phyloP scores from a whole-genome alignment of 2,797 vertebrate species.

The Poeciliopsis presidionis region DNA sequence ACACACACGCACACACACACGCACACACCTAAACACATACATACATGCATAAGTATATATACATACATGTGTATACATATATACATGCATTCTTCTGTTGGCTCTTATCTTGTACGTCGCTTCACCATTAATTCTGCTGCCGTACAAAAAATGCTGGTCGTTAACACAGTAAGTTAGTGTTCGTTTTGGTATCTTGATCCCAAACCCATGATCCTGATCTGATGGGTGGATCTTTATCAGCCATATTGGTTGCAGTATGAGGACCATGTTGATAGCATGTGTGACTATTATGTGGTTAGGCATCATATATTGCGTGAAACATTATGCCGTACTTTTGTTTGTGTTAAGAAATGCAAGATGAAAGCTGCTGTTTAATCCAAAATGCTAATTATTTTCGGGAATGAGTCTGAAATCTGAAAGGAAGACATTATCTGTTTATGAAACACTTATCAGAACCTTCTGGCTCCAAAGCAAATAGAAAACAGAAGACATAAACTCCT shows the following conservation, averaged over 20 bases:
- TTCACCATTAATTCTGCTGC: background rate
- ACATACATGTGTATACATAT: too few relatives aligned
- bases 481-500: background rate
- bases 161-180: background rate
- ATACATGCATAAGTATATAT: too few relatives aligned
- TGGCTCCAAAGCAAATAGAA: background rate
- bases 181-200: background rate
- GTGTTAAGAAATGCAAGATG: background rate
- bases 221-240: background rate
- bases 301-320: background rate
- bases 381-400: background rate
- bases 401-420: background rate
- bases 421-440: background rate
- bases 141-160: background rate
- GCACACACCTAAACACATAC: too few relatives aligned
- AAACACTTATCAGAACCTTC: background rate
- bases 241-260: background rate
- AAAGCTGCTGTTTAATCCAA: background rate
- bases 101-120: too few relatives aligned
- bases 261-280: background rate
- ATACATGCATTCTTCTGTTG: too few relatives aligned
- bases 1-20: too few relatives aligned
- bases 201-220: too few relatives aligned
- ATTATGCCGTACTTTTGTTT: background rate
- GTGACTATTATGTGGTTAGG: background rate